Evolutionary conservation across 2,113 vertebrate genomes (phyloP).

Genomic region (Actenoides hombroni): DNA sequence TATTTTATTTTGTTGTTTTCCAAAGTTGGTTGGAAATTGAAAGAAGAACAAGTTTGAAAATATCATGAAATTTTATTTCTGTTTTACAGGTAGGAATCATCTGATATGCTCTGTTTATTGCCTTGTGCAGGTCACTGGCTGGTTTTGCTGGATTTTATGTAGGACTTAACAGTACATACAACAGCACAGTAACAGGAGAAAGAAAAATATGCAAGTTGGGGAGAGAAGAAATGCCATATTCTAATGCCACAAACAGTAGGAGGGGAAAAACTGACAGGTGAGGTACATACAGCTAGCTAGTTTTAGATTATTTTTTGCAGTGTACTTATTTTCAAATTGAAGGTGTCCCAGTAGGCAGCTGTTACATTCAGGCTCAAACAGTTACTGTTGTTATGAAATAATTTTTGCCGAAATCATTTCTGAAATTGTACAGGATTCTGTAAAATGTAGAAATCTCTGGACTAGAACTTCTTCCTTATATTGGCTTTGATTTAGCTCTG

Average conservation of each 20-base stretch:
- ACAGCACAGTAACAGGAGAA: not conserved
- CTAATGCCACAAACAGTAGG: not conserved
- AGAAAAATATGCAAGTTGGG: not conserved
- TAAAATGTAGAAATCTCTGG: not conserved
- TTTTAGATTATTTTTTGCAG: not conserved
- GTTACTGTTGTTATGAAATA: rapidly evolving
- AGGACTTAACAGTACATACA: not conserved
- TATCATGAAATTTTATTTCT: not conserved
- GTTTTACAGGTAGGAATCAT: not conserved
- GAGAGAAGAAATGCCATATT: not conserved
- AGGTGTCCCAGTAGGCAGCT: not conserved
- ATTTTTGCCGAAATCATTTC: not conserved
- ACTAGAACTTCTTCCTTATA: not conserved
- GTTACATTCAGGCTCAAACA: not conserved
- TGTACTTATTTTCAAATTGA: not conserved
- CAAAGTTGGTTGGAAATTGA: not conserved
- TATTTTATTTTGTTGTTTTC: not conserved
- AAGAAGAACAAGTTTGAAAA: not conserved
- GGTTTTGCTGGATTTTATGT: not conserved
- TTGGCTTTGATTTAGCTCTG: not conserved
- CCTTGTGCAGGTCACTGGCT: not conserved
- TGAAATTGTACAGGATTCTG: not conserved
- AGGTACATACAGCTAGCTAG: not conserved
- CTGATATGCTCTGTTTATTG: not conserved
- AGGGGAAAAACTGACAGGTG: not conserved